phyloP scores from a whole-genome alignment of 2,888 invertebrate genomes.

The Laspeyria flexula region DNA sequence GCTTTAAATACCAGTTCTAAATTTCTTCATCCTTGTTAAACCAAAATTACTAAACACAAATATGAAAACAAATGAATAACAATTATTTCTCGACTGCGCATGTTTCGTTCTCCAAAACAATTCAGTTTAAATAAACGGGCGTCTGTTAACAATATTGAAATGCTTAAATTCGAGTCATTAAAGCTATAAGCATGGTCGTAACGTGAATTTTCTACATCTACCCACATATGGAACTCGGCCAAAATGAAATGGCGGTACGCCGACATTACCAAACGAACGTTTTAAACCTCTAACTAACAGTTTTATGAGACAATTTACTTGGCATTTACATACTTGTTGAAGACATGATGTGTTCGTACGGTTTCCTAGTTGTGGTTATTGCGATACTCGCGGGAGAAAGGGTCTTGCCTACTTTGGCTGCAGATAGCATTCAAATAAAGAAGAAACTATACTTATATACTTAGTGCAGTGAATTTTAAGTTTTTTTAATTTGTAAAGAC shows the following conservation, averaged over 20 bases:
- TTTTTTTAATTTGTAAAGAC: too few relatives aligned
- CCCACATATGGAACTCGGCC: constrained; percentile 43
- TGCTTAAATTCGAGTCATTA: constrained; percentile 45
- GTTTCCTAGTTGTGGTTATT: constrained; percentile 13
- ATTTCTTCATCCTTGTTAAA: too few relatives aligned
- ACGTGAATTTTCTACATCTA: constrained; percentile 38
- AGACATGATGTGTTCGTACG: constrained; percentile 24
- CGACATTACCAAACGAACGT: constrained; percentile 35
- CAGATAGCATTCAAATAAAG: too few relatives aligned
- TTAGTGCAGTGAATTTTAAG: too few relatives aligned
- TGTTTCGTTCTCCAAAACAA: constrained; percentile 29
- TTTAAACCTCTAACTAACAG: constrained; percentile 40
- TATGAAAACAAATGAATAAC: too few relatives aligned
- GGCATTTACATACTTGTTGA: constrained; percentile 42
- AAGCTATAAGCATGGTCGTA: constrained; percentile 39
- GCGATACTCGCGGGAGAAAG: not conserved
- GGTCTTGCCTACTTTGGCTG: not conserved
- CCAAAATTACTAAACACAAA: too few relatives aligned
- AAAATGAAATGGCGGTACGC: constrained; percentile 42
- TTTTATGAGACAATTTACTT: constrained; percentile 42
- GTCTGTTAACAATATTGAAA: constrained; percentile 44
- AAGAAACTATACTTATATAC: too few relatives aligned
- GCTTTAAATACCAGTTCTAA: too few relatives aligned
- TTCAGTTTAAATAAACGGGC: constrained; percentile 36
- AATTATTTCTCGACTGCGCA: constrained; percentile 23